Evolutionary conservation across 37 sponge, comb jelly and placozoan genomes (phyloP).

Genomic region (Tethya wilhelma): DNA sequence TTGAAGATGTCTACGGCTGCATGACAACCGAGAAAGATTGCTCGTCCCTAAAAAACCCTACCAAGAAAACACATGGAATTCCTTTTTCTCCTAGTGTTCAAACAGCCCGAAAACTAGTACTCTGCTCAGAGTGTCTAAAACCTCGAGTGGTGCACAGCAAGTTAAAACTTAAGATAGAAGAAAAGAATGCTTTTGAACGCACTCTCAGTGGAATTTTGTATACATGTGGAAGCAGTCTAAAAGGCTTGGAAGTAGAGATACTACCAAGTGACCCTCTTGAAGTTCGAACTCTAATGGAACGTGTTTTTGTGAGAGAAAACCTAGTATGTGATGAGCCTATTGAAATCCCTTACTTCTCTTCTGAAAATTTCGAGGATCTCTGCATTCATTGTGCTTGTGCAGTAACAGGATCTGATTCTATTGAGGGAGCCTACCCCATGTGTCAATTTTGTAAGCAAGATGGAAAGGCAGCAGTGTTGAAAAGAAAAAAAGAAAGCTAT

Average conservation of each 20-base stretch:
- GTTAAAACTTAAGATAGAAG: background rate
- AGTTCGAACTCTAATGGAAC: background rate
- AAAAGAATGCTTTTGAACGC: background rate
- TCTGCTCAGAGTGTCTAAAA: background rate
- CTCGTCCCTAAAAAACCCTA: background rate
- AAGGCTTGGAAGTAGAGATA: background rate
- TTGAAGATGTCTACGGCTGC: background rate
- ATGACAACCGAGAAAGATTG: slow-evolving; percentile 12
- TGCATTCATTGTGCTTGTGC: slow-evolving; percentile 2
- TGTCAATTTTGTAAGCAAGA: background rate
- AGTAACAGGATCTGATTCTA: background rate
- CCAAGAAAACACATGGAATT: slow-evolving; percentile 6
- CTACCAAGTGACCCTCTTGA: background rate
- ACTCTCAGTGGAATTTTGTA: background rate
- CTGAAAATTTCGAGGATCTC: background rate
- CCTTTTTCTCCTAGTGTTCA: slow-evolving; percentile 12
- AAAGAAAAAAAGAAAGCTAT: slow-evolving; percentile 1
- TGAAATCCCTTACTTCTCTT: slow-evolving; percentile 4
- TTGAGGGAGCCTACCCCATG: background rate
- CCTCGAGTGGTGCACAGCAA: slow-evolving; percentile 4
- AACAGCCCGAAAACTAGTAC: background rate
- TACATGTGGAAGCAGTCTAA: background rate
- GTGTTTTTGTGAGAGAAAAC: slow-evolving; percentile 1
- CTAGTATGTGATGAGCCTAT: background rate
- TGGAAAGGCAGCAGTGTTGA: background rate